Evolutionary conservation across 2,888 invertebrate species (phyloP).

Genomic region (Ophioninae sp.): DNA sequence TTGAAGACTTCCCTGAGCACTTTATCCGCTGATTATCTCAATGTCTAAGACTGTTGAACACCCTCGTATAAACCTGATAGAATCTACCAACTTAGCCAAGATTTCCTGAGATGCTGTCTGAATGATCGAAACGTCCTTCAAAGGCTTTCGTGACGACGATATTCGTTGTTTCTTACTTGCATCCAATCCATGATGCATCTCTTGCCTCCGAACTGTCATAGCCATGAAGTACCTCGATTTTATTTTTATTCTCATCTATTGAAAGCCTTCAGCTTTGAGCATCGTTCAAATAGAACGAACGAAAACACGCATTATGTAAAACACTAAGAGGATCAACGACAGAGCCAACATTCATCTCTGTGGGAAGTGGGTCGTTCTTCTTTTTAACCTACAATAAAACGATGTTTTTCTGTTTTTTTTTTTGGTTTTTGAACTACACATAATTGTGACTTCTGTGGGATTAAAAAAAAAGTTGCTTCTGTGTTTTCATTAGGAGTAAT

Average conservation of each 20-base stretch:
- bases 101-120: slow-evolving; percentile 21
- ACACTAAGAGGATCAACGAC: background rate
- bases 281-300: background rate
- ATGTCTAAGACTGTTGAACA: slow-evolving; percentile 56
- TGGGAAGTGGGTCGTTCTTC: too few species aligned
- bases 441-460: too few species aligned
- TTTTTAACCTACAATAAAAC: too few species aligned
- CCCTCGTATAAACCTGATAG: slow-evolving; percentile 69
- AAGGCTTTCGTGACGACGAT: slow-evolving; percentile 10
- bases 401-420: too few species aligned
- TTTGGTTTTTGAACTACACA: too few species aligned
- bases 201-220: slow-evolving; percentile 14
- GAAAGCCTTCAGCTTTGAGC: background rate
- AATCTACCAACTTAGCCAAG: slow-evolving; percentile 65
- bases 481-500: too few species aligned
- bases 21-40: slow-evolving; percentile 24
- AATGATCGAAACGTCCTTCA: slow-evolving; percentile 40
- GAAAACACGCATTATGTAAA: background rate
- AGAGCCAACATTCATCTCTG: background rate
- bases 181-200: slow-evolving; percentile 28
- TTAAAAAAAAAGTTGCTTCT: too few species aligned
- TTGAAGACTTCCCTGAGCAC: slow-evolving; percentile 25
- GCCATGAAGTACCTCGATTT: slow-evolving; percentile 8
- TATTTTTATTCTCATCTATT: slow-evolving; percentile 34
- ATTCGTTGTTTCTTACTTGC: slow-evolving; percentile 36